A percentile compares a stretch with the other conserved stretches of the same genome.
phyloP scores from a whole-genome alignment of 2,113 vertebrate species.

The Elaphurus davidianus region DNA sequence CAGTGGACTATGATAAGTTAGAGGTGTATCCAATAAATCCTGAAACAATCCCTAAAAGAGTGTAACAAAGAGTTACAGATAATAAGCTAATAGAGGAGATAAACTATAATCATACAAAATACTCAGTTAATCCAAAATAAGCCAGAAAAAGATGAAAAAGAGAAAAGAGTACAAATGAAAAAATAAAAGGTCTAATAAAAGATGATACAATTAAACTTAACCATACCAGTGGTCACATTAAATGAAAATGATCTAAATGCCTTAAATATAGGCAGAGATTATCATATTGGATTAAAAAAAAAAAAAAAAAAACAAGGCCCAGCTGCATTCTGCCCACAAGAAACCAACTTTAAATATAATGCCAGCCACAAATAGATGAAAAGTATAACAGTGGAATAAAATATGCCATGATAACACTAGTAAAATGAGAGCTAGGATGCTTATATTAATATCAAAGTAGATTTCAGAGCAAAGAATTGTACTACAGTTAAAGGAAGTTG shows the following conservation, averaged over 20 bases:
- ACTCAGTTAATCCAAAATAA: neutral
- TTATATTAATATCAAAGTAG: neutral
- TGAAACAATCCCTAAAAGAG: neutral
- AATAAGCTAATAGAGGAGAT: neutral
- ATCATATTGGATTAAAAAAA: neutral
- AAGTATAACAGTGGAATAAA: neutral
- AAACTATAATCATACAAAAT: neutral
- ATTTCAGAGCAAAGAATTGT: neutral
- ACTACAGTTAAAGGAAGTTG: neutral
- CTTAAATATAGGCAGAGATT: neutral
- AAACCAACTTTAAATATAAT: neutral
- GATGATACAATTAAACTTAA: neutral
- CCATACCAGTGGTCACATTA: neutral
- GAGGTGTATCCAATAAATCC: neutral
- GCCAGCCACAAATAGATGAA: neutral
- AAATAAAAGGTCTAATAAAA: neutral
- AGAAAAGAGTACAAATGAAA: neutral
- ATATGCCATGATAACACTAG: neutral
- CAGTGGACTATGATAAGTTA: neutral
- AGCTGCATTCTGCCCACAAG: neutral
- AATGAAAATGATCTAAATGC: neutral
- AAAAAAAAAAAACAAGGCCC: neutral
- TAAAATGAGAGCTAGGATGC: neutral
- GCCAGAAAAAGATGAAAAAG: neutral
- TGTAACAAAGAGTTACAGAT: neutral